Base-by-base conservation (phyloP, 2,888 invertebrate genomes). In the Conchocele bisecta region DNA sequence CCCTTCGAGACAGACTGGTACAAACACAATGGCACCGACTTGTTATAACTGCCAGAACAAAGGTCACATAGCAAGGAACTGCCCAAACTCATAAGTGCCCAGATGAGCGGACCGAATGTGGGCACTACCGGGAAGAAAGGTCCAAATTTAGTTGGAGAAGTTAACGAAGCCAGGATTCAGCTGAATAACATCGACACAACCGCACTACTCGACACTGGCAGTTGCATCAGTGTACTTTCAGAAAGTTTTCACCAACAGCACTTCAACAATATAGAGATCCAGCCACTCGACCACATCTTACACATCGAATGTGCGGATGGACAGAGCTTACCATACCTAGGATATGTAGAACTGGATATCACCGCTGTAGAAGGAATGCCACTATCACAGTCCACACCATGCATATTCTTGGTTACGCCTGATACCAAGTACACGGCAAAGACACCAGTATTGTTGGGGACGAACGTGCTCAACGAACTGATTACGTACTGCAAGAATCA, bases 261-360 rank as follows among this genome's bases (percentile, higher is more conserved):
- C 41, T 50, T 60, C 37, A 6, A 24, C 9, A 13, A 68, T 22
- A 17, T 60, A 26, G 20, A 11, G 24, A 3, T 60, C 2, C 26
- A 46, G n/a, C 42, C 54, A 13, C 35, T 68, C 3, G 26, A 48
- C 3, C 29, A 60, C 6, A 54, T 68, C 11, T 41, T 69, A 13
- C 29, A 69, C 9, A 69, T 69, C 22, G 69, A 61, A 69, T 69
- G 69, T 57, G 69, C 69, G 17, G 69, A 61, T 46, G 61, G 61
- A n/a, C 29, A 51, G 3, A 3, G 26, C 2, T 50, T 69, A 33
- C 61, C 69, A 24, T 68, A 68, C 31, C 4, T 20, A 24, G 60
- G 61, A 11, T 68, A 60, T 33, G 44, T 68, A 9, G 35, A 66
- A 42, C 41, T 26, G 22, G 39, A 56, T 13, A 2, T 64, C 17